Conservation (phyloP, 2,113 vertebrate species). For the Antechinus flavipes region DNA sequence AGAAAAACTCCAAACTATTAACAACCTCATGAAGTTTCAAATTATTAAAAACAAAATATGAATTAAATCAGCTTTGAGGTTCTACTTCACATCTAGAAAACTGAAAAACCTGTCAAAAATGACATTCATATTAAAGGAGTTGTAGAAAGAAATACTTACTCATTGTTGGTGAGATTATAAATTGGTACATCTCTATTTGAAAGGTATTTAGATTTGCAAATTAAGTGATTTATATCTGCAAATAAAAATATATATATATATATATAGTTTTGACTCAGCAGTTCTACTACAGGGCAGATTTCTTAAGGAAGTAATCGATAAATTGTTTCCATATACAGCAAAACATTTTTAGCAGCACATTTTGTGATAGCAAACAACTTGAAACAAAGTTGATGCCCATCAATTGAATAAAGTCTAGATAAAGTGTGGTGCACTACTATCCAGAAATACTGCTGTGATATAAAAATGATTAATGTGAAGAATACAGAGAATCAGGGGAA, state of each 20-base stretch:
- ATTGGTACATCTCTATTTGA: background rate
- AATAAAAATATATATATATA: background rate
- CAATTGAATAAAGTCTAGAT: background rate
- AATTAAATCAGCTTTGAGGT: background rate
- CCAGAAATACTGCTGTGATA: too few relatives aligned
- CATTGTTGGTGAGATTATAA: background rate
- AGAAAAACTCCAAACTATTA: too few relatives aligned
- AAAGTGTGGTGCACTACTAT: background rate
- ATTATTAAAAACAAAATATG: too few relatives aligned
- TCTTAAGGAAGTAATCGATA: too few relatives aligned
- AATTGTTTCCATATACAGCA: too few relatives aligned
- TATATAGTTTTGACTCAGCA: background rate
- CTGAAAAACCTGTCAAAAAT: background rate
- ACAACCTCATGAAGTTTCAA: too few relatives aligned
- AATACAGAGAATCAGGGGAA: too few relatives aligned
- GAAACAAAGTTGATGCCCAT: background rate
- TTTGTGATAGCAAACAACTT: background rate
- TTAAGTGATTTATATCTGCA: background rate
- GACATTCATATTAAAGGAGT: background rate
- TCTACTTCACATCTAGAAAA: background rate
- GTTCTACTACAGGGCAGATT: too few relatives aligned
- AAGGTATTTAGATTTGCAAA: background rate
- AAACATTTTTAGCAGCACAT: background rate
- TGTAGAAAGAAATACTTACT: background rate
- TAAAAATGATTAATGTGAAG: too few relatives aligned